These are phyloP conservation scores for Nebria brevicollis DNA, from an alignment of 2,888 invertebrate genomes.

Conservation along the genomic window DNA sequence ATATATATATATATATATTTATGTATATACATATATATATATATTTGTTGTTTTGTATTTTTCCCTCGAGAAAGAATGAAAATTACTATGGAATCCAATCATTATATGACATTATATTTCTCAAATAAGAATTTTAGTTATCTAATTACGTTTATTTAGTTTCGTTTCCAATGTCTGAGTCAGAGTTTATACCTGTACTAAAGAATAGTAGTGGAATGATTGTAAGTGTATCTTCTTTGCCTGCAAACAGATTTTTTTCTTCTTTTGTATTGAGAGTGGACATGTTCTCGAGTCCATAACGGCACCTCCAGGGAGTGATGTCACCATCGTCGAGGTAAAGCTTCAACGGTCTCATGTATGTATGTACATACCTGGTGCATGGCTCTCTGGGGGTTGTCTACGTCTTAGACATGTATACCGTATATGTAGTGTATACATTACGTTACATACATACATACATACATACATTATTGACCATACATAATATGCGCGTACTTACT, in stretches of 20 bases:
- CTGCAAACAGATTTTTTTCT: not conserved
- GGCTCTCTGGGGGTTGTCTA: not conserved
- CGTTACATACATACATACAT: too few relatives aligned
- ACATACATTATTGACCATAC: not conserved
- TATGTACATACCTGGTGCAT: not conserved
- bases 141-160: too few relatives aligned
- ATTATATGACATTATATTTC: too few relatives aligned
- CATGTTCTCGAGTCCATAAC: not conserved
- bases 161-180: too few relatives aligned
- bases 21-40: not conserved
- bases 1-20: not conserved
- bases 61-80: too few relatives aligned
- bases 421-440: not conserved
- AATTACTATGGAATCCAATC: too few relatives aligned
- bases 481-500: too few relatives aligned
- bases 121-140: too few relatives aligned
- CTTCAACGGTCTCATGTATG: not conserved
- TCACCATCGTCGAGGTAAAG: not conserved
- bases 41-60: not conserved
- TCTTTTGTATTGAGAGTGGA: constrained; percentile 1
- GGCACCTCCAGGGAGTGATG: not conserved
- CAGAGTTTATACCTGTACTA: too few relatives aligned
- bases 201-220: not conserved
- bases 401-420: not conserved
- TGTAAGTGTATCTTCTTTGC: not conserved